Evolutionary conservation across 2,797 vertebrate genomes (phyloP).

Genomic region (Gorsachius magnificus): DNA sequence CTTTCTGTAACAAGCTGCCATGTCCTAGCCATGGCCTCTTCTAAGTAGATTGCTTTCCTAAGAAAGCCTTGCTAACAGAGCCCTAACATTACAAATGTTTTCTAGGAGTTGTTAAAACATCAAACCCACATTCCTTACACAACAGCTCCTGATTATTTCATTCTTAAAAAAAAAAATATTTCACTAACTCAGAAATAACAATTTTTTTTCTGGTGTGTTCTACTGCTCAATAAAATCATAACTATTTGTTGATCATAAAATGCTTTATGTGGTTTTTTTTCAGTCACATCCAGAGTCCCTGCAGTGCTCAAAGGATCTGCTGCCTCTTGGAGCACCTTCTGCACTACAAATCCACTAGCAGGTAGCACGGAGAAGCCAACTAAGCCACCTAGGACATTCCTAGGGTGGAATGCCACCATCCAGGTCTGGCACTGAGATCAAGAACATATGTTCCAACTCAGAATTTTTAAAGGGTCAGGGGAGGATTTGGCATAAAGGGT

Average conservation of each 20-base stretch:
- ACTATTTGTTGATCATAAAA: constrained; percentile 6
- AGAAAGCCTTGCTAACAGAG: constrained; percentile 31
- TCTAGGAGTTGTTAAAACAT: not conserved
- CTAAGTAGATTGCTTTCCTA: not conserved
- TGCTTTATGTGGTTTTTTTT: not conserved
- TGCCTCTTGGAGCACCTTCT: not conserved
- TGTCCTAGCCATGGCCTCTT: not conserved
- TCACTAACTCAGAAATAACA: constrained; percentile 2
- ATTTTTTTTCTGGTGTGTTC: not conserved
- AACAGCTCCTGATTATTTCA: not conserved
- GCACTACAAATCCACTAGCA: not conserved
- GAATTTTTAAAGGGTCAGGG: not conserved
- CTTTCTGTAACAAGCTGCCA: not conserved
- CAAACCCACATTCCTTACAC: not conserved
- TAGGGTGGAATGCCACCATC: rapidly evolving
- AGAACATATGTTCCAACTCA: not conserved
- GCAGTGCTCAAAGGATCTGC: not conserved
- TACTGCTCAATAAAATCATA: constrained; percentile 58
- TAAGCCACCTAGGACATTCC: not conserved
- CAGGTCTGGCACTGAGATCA: not conserved
- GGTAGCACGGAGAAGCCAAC: not conserved
- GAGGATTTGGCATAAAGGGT: not conserved
- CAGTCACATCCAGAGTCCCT: not conserved
- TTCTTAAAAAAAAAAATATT: not conserved
- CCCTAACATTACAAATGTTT: not conserved